Evolutionary conservation across 2,113 vertebrate genomes (phyloP), one percentile per base, ranked within the genome.

Genomic region (Mola mola): DNA sequence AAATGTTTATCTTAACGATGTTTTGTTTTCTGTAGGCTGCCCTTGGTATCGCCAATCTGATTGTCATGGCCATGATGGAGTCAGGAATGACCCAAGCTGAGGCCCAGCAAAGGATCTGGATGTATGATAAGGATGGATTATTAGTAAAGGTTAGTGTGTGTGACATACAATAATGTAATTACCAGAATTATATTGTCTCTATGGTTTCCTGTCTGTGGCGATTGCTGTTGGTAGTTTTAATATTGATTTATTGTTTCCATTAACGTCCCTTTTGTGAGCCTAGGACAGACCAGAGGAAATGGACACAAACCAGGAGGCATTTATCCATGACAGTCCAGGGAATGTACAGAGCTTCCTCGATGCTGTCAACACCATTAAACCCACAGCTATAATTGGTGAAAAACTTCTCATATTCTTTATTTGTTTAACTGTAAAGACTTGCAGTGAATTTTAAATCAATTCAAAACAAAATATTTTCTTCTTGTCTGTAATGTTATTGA

Each of bases 1-100:
- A n/a, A n/a, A n/a, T n/a, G 15, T 44, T 24, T 41, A 12, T 42
- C 20, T 28, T 40, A 3, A 31, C 38, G 1, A 20, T 3, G 1
- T 69, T 33, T 21, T 43, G 53, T 74, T 73, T 28, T 62, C 38
- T 2, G n/a, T 59, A 96, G 95, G 97, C 97, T 0, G 97, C 97
- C 19, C 92, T 98, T 67, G 97, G 97, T 11, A 99, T 99, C 21
- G 97, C 97, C 2, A 96, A 96, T 86, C 94, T 99, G 47, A 99
- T 99, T 4, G 94, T 97, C 2, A 96, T 98, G 96, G 91, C 97
- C 0, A 96, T 99, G 96, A 82, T 93, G 84, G 97, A 99, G 53
- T 53, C 6, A 0, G 96, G 96, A 0, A 70, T 96, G 61, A 89
- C 93, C 28, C 85, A 89, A 1, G 85, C 92, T 31, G 95, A 95